Percentiles rank a stretch among this genome's conserved stretches.
Conservation (phyloP, 2,888 invertebrate genomes). For the Erynnis tages region DNA sequence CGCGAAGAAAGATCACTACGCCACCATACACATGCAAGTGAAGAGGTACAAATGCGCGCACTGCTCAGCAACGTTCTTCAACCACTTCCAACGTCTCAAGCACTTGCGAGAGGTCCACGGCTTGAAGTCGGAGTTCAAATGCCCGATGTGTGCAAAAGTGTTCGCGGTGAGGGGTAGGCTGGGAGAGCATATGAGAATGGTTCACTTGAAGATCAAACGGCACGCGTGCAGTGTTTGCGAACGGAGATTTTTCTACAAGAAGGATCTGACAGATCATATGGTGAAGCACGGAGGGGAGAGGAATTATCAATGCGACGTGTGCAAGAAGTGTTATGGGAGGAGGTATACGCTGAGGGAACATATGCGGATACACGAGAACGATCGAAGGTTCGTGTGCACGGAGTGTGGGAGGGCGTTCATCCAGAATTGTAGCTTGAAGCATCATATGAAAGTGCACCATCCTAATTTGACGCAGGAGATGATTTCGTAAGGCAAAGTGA, state of each 20-base stretch:
- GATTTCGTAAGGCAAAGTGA: conserved; percentile 2
- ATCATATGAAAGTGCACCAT: conserved; percentile 65
- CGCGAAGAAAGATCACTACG: conserved; percentile 71
- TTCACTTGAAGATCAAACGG: conserved; percentile 71
- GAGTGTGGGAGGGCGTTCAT: conserved; percentile 63
- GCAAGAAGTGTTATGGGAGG: conserved; percentile 75
- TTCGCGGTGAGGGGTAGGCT: conserved; percentile 65
- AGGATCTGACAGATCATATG: conserved; percentile 79
- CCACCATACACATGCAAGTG: conserved; percentile 71
- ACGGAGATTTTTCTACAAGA: conserved; percentile 77
- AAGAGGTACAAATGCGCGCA: conserved; percentile 67
- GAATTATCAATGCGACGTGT: conserved; percentile 71
- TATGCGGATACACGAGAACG: conserved; percentile 68
- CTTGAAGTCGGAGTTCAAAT: conserved; percentile 65
- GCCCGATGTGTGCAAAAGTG: conserved; percentile 62
- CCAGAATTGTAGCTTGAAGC: conserved; percentile 68
- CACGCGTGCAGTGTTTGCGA: conserved; percentile 74
- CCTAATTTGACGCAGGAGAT: conserved; percentile 35
- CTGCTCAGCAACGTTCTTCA: conserved; percentile 63
- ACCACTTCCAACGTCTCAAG: conserved; percentile 70
- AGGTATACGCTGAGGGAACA: conserved; percentile 69
- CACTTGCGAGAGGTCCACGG: conserved; percentile 63
- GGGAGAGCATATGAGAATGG: conserved; percentile 58
- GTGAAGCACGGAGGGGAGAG: conserved; percentile 75
- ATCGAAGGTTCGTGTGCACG: conserved; percentile 61